Base-by-base conservation (phyloP, 2,888 invertebrate species). In the Selenia dentaria region DNA sequence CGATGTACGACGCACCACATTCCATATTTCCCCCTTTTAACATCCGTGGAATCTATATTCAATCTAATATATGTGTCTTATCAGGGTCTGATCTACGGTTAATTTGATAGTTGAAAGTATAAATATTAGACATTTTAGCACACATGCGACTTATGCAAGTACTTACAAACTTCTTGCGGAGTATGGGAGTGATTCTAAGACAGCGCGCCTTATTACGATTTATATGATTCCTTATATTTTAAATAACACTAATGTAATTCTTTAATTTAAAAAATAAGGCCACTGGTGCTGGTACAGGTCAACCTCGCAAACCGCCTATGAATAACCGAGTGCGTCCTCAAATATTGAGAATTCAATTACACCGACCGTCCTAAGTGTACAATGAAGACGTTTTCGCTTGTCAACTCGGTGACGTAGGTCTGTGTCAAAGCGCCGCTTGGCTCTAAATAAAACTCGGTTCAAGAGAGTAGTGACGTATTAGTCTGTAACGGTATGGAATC, bases 381-480 rank as follows among this genome's bases (percentile, higher is more conserved):
- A 75, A 73, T 72, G 64, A 72, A 71, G 71, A 71, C 61, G 67
- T 68, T 72, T 65, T 60, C 60, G 67, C 64, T 61, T 67, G 76
- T 69, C 76, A 62, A 56, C 47, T 44, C 40, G 47, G 46, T 75
- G 75, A 74, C 54, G 59, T 47, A 62, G 75, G 75, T 76, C 59
- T 62, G 49, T 64, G 70, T 69, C 70, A 66, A 67, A 71, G 59
- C 56, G 65, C 51, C 62, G 62, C 59, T 72, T 68, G 67, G 64
- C 64, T 67, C 59, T 53, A 60, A 64, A 65, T 68, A 68, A 67
- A 67, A 68, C 53, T 57, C 63, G 54, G 70, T 66, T 71, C 72
- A 71, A 70, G 62, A 48, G 55, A 56, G 59, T 59, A 26, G 26
- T 12, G 45, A 44, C 47, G 31, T 31, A 37, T 12, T 13, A 20